Base-by-base conservation (phyloP, 2,113 vertebrate species). In the Callithrix jacchus region DNA sequence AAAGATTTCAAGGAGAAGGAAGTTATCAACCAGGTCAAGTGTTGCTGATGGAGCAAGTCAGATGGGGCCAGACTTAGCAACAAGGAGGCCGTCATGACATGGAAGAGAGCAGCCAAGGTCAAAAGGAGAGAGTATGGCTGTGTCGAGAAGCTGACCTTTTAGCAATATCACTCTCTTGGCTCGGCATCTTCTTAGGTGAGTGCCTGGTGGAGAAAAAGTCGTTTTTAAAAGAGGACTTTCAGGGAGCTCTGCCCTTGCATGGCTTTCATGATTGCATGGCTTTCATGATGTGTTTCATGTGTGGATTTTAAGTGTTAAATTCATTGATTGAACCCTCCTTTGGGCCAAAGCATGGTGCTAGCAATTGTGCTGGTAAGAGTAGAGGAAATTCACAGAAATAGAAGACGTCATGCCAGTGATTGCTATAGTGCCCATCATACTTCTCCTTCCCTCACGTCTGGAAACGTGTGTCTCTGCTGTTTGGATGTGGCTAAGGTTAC, bases 1-100 rank as follows among this genome's bases (percentile, higher is more conserved):
- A 80, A 84, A 10, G 0, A 25, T 82, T 86, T 94, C 52, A 66
- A 61, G 9, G 27, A 88, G n/a, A 79, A 77, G 76, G 81, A 73
- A 17, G 42, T 64, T 42, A 71, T n/a, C 77, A 73, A 0, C 52
- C 40, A 79, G n/a, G 4, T 20, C 76, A 54, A 18, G 8, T 42
- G 52, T 37, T 74, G 35, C 47, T 79, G 18, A 35, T 9, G 9
- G 7, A 8, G 20, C 45, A 45, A 82, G 52, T 83, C n/a, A 58
- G 37, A 40, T 13, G 13, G 66, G 37, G 2, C 35, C 47, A 30
- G 27, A 18, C 1, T 4, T 16, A 73, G 47, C 16, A 30, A 90
- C 84, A 23, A 0, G 40, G 83, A 54, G 23, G 21, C 9, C 66
- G 2, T 3, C 21, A 68, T 45, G 83, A 73, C 20, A 0, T 0